Percentiles rank a stretch among this genome's conserved stretches.
phyloP scores from a whole-genome alignment of 2,113 vertebrate genomes.

The Tetrao urogallus region DNA sequence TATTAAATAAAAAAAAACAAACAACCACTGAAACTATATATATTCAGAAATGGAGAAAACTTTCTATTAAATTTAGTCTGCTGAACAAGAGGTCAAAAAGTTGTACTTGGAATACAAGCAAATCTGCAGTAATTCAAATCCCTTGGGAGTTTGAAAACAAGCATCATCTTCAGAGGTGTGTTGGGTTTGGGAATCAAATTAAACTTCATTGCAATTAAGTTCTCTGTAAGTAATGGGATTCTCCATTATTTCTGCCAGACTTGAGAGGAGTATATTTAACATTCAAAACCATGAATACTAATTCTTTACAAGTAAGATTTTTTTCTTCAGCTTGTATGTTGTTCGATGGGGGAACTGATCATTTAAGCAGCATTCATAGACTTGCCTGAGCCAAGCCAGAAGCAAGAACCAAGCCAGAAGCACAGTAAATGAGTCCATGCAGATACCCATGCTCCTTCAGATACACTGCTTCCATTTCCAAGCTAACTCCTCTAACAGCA shows the following conservation, averaged over 20 bases:
- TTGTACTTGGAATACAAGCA: neutral
- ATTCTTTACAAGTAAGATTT: neutral
- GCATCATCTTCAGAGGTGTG: neutral
- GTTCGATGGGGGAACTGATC: neutral
- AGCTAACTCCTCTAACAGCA: neutral
- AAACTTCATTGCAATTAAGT: neutral
- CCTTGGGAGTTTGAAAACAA: neutral
- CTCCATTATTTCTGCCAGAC: neutral
- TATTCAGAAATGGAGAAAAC: neutral
- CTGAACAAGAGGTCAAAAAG: conserved; percentile 15
- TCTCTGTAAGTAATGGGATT: neutral
- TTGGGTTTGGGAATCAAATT: neutral
- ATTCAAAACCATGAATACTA: neutral
- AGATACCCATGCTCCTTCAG: neutral
- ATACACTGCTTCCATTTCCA: neutral
- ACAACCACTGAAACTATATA: accelerated
- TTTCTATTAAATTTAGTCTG: neutral
- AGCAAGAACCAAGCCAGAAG: neutral
- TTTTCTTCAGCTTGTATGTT: neutral
- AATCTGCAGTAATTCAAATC: neutral
- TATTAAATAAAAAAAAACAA: neutral
- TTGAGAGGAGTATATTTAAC: neutral
- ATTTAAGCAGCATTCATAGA: neutral
- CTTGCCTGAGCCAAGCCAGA: neutral
- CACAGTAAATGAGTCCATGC: neutral